These are phyloP conservation scores for Scaptomyza montana DNA, from an alignment of 1,140 invertebrate genomes.

Conservation along the genomic window DNA sequence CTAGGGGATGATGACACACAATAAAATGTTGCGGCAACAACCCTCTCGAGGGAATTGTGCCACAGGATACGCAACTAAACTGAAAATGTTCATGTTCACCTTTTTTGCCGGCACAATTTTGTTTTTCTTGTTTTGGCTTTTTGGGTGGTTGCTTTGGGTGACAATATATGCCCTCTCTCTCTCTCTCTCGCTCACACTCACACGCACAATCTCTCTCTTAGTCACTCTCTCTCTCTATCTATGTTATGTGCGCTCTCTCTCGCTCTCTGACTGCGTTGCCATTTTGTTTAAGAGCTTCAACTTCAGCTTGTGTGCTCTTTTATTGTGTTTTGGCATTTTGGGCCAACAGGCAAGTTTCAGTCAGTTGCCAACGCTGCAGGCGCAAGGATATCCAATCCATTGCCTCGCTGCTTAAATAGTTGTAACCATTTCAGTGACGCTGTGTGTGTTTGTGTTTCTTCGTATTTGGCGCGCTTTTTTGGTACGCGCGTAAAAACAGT, in stretches of 20 bases:
- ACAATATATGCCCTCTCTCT: constrained; percentile 8
- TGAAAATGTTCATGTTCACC: not conserved
- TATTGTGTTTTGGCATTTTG: constrained; percentile 57
- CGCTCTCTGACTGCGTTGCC: constrained; percentile 30
- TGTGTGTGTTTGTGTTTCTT: not conserved
- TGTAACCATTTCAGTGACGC: constrained; percentile 10
- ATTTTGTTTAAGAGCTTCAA: constrained; percentile 73
- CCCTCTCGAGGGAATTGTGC: constrained; percentile 62
- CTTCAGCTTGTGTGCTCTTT: constrained; percentile 11
- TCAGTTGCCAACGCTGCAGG: constrained; percentile 77
- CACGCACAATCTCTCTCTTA: not conserved
- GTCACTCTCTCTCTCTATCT: not conserved
- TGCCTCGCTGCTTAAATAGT: not conserved
- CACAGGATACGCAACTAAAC: too few relatives aligned
- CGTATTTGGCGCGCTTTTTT: constrained; percentile 70
- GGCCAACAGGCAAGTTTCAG: constrained; percentile 61
- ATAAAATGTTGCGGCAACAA: constrained; percentile 48
- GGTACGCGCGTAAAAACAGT: constrained; percentile 11
- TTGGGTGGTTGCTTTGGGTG: constrained; percentile 65
- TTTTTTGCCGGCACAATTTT: constrained; percentile 31
- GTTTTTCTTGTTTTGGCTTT: constrained; percentile 1
- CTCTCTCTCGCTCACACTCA: constrained; percentile 3
- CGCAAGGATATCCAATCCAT: constrained; percentile 69
- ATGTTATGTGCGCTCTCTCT: not conserved
- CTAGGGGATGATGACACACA: constrained; percentile 53